Conservation (phyloP, 2,797 vertebrate genomes). For the Eleutherodactylus coqui region DNA sequence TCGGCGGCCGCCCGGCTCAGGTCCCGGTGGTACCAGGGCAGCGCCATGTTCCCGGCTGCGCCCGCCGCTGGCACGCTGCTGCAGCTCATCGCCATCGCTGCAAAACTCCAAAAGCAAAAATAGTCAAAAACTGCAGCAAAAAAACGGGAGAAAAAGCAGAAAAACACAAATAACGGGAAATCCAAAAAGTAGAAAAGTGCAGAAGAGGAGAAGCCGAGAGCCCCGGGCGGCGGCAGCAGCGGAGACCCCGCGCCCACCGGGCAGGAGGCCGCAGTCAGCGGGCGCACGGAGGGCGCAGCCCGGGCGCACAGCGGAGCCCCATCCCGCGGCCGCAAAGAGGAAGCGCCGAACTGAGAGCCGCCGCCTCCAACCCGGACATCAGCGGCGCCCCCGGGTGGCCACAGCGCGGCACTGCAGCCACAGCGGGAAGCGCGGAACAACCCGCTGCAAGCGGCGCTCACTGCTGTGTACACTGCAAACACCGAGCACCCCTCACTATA, state of each 20-base stretch:
- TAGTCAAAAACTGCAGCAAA: neutral
- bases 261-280: neutral
- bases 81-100: slow-evolving; percentile 72
- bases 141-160: neutral
- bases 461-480: neutral
- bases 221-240: neutral
- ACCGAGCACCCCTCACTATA: neutral
- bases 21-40: slow-evolving; percentile 93
- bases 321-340: slow-evolving; percentile 17
- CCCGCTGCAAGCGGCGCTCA: neutral
- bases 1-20: slow-evolving; percentile 94
- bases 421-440: too few species aligned
- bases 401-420: neutral
- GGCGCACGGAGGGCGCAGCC: neutral
- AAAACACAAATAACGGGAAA: neutral
- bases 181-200: neutral
- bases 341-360: neutral
- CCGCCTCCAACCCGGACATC: too few species aligned
- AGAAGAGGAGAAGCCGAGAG: neutral
- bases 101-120: neutral
- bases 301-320: neutral
- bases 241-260: neutral
- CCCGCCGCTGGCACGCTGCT: slow-evolving; percentile 66
- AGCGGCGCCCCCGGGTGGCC: neutral
- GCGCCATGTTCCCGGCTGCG: slow-evolving; percentile 76